These are phyloP conservation scores for Lysandra bellargus DNA, from an alignment of 2,888 invertebrate species.

Conservation along the genomic window DNA sequence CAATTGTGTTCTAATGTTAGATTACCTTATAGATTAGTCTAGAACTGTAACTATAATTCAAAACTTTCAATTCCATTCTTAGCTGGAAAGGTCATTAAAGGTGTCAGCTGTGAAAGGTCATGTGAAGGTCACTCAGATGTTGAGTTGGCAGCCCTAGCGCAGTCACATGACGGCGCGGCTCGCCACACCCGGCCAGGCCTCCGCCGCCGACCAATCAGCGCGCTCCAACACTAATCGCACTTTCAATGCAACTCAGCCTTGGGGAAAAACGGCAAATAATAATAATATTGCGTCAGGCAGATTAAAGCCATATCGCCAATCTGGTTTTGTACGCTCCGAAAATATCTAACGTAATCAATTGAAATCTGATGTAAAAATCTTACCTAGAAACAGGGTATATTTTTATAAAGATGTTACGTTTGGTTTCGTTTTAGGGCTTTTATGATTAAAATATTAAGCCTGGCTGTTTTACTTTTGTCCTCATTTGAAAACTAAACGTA, in stretches of 20 bases:
- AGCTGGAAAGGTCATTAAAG: not conserved
- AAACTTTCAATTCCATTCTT: not conserved
- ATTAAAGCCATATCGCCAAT: conserved; percentile 11
- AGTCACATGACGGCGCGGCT: conserved; percentile 38
- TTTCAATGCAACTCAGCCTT: conserved; percentile 71
- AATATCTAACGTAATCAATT: conserved; percentile 6
- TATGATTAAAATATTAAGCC: too few relatives aligned
- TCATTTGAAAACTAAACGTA: not conserved
- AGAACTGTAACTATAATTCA: not conserved
- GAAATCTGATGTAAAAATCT: not conserved
- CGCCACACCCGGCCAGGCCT: conserved; percentile 76
- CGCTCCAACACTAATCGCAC: conserved; percentile 60
- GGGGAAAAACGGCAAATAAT: conserved; percentile 50
- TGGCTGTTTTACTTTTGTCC: not conserved
- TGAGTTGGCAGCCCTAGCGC: conserved; percentile 20
- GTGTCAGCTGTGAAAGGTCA: not conserved
- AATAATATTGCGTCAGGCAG: conserved; percentile 54
- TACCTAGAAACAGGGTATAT: not conserved
- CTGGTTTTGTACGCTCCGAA: conserved; percentile 8
- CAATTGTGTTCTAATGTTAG: not conserved
- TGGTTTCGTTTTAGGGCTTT: too few relatives aligned
- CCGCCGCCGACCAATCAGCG: conserved; percentile 64
- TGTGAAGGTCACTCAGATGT: not conserved
- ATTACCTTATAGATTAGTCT: not conserved
- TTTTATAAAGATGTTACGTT: not conserved